Evolutionary conservation across 2,888 invertebrate species (phyloP).

Genomic region (Eristalis pertinax): DNA sequence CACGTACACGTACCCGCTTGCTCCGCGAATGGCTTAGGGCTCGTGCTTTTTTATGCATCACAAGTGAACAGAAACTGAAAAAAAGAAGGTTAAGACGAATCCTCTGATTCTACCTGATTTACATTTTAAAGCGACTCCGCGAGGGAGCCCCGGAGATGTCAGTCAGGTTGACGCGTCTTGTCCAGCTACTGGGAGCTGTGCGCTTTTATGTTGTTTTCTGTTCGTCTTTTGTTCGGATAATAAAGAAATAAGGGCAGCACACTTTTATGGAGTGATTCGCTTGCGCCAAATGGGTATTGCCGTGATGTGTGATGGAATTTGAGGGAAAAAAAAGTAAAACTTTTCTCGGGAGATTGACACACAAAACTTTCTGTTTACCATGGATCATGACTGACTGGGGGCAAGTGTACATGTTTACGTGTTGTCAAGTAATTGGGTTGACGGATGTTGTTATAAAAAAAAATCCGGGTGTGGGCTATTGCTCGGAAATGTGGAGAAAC

Average conservation of each 20-base stretch:
- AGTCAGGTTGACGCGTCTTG: not conserved
- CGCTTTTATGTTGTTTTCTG: not conserved
- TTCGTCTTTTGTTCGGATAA: not conserved
- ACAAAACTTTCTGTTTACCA: conserved; percentile 25
- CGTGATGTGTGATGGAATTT: conserved; percentile 58
- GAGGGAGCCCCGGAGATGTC: not conserved
- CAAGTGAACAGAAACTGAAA: not conserved
- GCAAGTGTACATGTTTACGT: conserved; percentile 32
- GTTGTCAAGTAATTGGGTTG: conserved; percentile 11
- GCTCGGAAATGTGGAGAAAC: not conserved
- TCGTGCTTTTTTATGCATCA: conserved; percentile 57
- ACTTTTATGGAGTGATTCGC: conserved; percentile 35
- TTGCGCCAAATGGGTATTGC: conserved; percentile 31
- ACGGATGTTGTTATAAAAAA: not conserved
- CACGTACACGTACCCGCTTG: conserved; percentile 44
- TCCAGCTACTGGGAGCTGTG: conserved; percentile 11
- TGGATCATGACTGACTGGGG: conserved; percentile 6
- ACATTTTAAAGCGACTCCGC: conserved; percentile 54
- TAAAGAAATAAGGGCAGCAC: conserved; percentile 45
- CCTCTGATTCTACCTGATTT: conserved; percentile 60
- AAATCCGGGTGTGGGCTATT: conserved; percentile 1
- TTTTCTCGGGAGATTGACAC: conserved; percentile 30
- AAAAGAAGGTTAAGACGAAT: not conserved
- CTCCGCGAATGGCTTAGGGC: conserved; percentile 57
- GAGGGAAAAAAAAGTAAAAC: conserved; percentile 1